Base-by-base conservation (phyloP, 2,113 vertebrate genomes). In the Myiozetetes cayanensis region DNA sequence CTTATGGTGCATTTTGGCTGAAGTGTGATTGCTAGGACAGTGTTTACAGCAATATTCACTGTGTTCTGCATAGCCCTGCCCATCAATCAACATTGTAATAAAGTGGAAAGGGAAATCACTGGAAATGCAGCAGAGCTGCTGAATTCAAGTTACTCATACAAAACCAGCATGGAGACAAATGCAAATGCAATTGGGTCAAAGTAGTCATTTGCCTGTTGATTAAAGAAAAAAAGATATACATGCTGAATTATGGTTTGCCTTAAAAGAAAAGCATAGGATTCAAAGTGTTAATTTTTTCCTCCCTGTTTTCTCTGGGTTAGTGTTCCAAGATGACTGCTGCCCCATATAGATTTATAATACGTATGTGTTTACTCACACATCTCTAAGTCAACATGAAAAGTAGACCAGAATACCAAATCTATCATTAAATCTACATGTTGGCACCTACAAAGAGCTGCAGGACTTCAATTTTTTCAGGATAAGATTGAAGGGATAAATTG, bases 21-120 rank as follows among this genome's bases (percentile, higher is more conserved):
- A 84, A 86, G 77, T 71, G 49, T 83, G 92, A 88, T 78, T 95
- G 82, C 85, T 79, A 76, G 89, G 94, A 87, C 77, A 76, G 62
- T 55, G 78, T 95, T 96, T 93, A 94, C 94, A 95, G 89, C 85
- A 94, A 91, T 82, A 89, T 62, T 83, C 85, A 44, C 59, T 41
- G 49, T 95, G 85, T 83, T 95, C 95, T 95, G 82, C 70, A 76
- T 73, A 94, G 77, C 65, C 91, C 79, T 94, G 74, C 85, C 93
- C 91, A 96, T 97, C 96, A 91, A 79, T 97, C 96, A 93, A 63
- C 68, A 59, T 22, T 47, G 46, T 73, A 96, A 94, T 90, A 97
- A 92, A 91, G 88, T 82, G 91, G 84, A 91, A 84, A 88, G 43
- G 61, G 43, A 88, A 92, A 89, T 30, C 4, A 5, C 43, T 35